Base-by-base conservation (phyloP, 2,113 vertebrate genomes). In the Dasyornis broadbenti region DNA sequence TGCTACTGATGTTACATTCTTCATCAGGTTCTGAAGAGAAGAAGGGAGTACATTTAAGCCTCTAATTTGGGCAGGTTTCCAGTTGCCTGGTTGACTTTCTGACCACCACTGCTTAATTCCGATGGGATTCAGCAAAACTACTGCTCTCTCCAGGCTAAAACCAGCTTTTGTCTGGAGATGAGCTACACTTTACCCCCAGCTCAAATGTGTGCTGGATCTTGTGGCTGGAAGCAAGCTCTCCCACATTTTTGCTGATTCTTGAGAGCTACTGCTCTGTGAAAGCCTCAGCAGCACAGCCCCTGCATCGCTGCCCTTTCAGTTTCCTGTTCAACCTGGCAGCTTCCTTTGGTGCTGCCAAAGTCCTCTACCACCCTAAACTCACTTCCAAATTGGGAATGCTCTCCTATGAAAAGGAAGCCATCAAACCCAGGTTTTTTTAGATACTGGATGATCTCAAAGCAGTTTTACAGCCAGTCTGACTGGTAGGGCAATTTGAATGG, bases 11-110 rank as follows among this genome's bases (percentile, higher is more conserved):
- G 19, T 7, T 37, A 26, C 9, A 2, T 31, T 54, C 68, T 75
- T 66, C 73, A 63, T 39, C 53, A n/a, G 45, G 28, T 37, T 87
- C 69, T 68, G 21, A 53, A 71, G 33, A 61, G 42, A 75, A 54
- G 30, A 89, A 71, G 2, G 1, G 3, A 88, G 35, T 21, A 73
- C 54, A 45, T 61, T 64, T 80, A 31, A 82, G 9, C 35, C 40
- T 33, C 12, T 9, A 31, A 39, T 45, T 6, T 7, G 10, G 49
- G 47, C 21, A 76, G 37, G 22, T 53, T 26, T 82, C 33, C 66
- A 15, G 26, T 9, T 0, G 0, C 49, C 39, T 44, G 44, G 19
- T 8, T 45, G 31, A 19, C 37, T 53, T 81, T 42, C 60, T 56
- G 52, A 59, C 28, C 44, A 60, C 26, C 73, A 59, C 16, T 7